Percentiles rank a stretch among this genome's conserved stretches.
These are phyloP conservation scores for Oncorhynchus clarkii DNA, from an alignment of 2,113 vertebrate species.

Conservation along the genomic window DNA sequence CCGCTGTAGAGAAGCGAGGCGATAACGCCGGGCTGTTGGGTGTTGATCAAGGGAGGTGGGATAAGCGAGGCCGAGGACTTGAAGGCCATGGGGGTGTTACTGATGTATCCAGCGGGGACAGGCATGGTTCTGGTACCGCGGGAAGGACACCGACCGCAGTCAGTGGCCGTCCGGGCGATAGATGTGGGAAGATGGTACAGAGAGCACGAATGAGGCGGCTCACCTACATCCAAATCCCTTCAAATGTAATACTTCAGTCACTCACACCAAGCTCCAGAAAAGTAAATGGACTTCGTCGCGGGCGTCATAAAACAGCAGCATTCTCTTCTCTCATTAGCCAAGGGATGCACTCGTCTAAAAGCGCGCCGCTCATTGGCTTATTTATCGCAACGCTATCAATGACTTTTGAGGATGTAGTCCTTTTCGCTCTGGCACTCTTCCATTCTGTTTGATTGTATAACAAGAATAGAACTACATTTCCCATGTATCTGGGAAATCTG, in stretches of 20 bases:
- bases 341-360: slow-evolving; percentile 20
- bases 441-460: accelerated
- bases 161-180: slow-evolving; percentile 40
- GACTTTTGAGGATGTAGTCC: slow-evolving; percentile 60
- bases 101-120: slow-evolving; percentile 85
- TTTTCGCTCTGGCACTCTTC: background rate
- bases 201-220: slow-evolving; percentile 28
- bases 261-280: slow-evolving; percentile 51
- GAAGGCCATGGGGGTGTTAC: slow-evolving; percentile 76
- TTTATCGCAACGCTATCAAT: slow-evolving; percentile 41
- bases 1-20: slow-evolving; percentile 95
- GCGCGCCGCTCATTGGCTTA: slow-evolving; percentile 54
- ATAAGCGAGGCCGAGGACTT: slow-evolving; percentile 85
- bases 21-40: slow-evolving; percentile 91
- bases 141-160: slow-evolving; percentile 59
- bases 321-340: slow-evolving; percentile 55
- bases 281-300: slow-evolving; percentile 62
- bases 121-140: slow-evolving; percentile 83
- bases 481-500: slow-evolving; percentile 11
- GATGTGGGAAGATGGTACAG: slow-evolving; percentile 41
- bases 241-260: slow-evolving; percentile 42
- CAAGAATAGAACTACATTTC: slow-evolving; percentile 55
- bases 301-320: slow-evolving; percentile 48
- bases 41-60: slow-evolving; percentile 95
- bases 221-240: slow-evolving; percentile 48